Conservation (phyloP, 2,113 vertebrate genomes). For the Bungarus multicinctus region DNA sequence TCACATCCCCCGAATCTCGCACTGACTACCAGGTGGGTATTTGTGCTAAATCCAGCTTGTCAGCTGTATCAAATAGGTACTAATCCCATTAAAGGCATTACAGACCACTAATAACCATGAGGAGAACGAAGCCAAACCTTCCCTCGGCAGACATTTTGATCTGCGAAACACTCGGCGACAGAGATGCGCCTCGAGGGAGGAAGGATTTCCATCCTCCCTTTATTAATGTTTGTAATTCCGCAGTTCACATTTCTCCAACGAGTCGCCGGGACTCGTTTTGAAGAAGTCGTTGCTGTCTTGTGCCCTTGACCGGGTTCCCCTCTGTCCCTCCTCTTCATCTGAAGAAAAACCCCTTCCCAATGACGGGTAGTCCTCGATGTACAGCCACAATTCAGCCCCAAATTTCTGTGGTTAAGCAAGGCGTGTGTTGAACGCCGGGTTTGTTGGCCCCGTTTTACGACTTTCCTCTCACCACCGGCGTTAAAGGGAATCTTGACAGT, state of each 20-base stretch:
- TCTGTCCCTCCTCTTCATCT: constrained; percentile 33
- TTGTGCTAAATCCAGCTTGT: constrained; percentile 47
- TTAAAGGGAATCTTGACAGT: no score
- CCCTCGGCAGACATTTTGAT: constrained; percentile 51
- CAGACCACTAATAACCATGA: constrained; percentile 32
- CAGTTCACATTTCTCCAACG: constrained; percentile 33
- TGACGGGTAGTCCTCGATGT: neutral
- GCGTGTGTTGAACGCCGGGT: no score
- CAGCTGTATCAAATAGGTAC: constrained; percentile 53
- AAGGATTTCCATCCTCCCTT: constrained; percentile 41
- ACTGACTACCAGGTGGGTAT: constrained; percentile 36
- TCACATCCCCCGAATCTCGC: constrained; percentile 25
- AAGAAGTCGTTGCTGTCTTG: neutral
- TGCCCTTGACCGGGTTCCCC: constrained; percentile 31
- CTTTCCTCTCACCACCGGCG: no score
- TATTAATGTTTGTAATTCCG: constrained; percentile 6
- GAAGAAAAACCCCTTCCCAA: constrained; percentile 21
- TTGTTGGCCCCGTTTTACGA: no score
- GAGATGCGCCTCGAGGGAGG: constrained; percentile 36
- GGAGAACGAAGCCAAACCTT: constrained; percentile 14
- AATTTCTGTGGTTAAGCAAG: no score
- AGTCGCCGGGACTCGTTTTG: constrained; percentile 22
- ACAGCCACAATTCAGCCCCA: neutral
- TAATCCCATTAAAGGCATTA: constrained; percentile 60
- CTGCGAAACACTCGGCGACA: constrained; percentile 33